Conservation (phyloP, 1,140 invertebrate genomes). For the Euglossa dilemma region DNA sequence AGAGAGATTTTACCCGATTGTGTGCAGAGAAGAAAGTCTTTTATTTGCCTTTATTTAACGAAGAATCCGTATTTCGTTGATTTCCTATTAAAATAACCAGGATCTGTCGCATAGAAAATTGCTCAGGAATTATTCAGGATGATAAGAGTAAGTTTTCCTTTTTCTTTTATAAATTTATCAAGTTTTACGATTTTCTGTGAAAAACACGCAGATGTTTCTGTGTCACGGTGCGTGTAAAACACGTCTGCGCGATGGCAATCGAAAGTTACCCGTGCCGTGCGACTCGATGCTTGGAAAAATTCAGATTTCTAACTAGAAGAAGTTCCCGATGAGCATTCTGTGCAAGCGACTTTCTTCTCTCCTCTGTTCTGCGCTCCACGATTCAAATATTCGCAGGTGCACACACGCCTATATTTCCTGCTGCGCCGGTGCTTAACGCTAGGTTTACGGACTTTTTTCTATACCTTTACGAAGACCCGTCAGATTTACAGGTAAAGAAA, state of each 20-base stretch:
- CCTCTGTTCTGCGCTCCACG: conserved; percentile 40
- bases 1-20: not conserved
- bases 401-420: conserved; percentile 6
- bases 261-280: conserved; percentile 44
- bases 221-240: not conserved
- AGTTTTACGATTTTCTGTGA: not conserved
- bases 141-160: not conserved
- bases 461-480: no score
- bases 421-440: not conserved
- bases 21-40: not conserved
- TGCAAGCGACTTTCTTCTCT: conserved; percentile 70
- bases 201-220: not conserved
- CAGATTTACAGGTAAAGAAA: no score
- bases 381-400: conserved; percentile 46
- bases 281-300: conserved; percentile 49
- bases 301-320: conserved; percentile 61
- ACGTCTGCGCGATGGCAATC: conserved; percentile 13
- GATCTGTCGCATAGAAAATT: not conserved
- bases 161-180: not conserved
- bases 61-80: not conserved
- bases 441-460: no score
- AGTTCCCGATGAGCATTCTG: conserved; percentile 60
- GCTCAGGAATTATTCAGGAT: not conserved
- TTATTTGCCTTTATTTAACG: not conserved
- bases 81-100: not conserved